Conservation (phyloP, 1,140 invertebrate species). For the Vanessa tameamea region DNA sequence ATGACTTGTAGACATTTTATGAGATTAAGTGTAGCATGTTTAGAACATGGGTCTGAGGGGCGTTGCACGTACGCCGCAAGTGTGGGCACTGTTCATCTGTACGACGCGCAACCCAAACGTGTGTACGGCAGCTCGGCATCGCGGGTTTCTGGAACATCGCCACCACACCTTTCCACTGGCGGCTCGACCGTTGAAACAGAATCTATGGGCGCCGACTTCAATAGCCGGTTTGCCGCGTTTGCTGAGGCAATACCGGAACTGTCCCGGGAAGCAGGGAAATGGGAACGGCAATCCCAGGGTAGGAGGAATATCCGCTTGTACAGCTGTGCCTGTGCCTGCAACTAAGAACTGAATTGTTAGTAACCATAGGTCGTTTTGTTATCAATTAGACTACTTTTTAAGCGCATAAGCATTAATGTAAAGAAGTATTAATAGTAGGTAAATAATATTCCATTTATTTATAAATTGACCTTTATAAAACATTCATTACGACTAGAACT, state of each 20-base stretch:
- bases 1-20: slow-evolving; percentile 21
- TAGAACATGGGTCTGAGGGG: slow-evolving; percentile 75
- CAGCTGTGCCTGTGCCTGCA: slow-evolving; percentile 57
- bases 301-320: slow-evolving; percentile 54
- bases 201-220: slow-evolving; percentile 73
- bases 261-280: slow-evolving; percentile 74
- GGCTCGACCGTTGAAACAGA: slow-evolving; percentile 75
- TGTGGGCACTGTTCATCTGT: slow-evolving; percentile 76
- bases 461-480: neutral
- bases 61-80: slow-evolving; percentile 72
- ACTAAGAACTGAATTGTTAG: slow-evolving; percentile 54
- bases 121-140: slow-evolving; percentile 74
- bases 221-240: slow-evolving; percentile 76
- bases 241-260: slow-evolving; percentile 76
- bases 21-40: slow-evolving; percentile 29
- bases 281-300: slow-evolving; percentile 71
- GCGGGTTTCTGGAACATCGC: slow-evolving; percentile 74
- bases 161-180: slow-evolving; percentile 79
- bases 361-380: slow-evolving; percentile 26
- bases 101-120: slow-evolving; percentile 74
- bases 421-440: neutral
- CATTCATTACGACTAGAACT: neutral
- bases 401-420: neutral
- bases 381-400: neutral
- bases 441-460: neutral